phyloP scores from a whole-genome alignment of 2,888 invertebrate species.

The Syritta pipiens region DNA sequence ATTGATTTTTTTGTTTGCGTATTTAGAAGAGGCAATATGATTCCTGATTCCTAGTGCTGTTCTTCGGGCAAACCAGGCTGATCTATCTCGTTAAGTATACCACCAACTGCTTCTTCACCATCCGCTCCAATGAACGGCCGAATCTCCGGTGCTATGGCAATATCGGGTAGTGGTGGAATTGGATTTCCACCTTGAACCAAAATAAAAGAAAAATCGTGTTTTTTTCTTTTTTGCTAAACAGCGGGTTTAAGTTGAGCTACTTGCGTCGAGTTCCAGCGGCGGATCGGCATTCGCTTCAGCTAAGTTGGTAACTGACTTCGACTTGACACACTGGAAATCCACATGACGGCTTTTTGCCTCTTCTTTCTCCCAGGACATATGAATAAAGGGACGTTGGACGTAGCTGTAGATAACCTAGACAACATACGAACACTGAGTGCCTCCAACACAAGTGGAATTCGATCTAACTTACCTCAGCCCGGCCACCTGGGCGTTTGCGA shows the following conservation, averaged over 20 bases:
- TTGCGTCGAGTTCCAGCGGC: constrained; percentile 80
- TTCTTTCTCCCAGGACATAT: constrained; percentile 97
- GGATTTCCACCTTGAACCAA: constrained; percentile 76
- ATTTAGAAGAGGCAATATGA: constrained; percentile 26
- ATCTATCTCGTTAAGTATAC: constrained; percentile 70
- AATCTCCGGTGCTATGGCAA: constrained; percentile 55
- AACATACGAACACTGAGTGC: neutral
- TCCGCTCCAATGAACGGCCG: constrained; percentile 46
- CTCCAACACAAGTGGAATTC: too few species aligned
- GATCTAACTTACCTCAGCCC: constrained; percentile 88
- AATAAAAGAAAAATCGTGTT: constrained; percentile 15
- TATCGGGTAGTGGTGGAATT: constrained; percentile 75
- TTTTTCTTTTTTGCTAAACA: neutral
- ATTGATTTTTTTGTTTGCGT: constrained; percentile 31
- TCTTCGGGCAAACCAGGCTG: constrained; percentile 66
- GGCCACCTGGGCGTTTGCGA: constrained; percentile 94
- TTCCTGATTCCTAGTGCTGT: constrained; percentile 55
- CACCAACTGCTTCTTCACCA: constrained; percentile 70
- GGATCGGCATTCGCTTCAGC: constrained; percentile 97
- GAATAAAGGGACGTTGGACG: constrained; percentile 98
- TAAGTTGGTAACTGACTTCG: constrained; percentile 97
- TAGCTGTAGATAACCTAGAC: constrained; percentile 93
- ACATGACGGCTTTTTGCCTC: constrained; percentile 99
- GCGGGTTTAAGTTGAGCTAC: constrained; percentile 69
- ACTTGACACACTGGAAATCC: constrained; percentile 99